Conservation (phyloP, 2,797 vertebrate species). For the Lemur catta region DNA sequence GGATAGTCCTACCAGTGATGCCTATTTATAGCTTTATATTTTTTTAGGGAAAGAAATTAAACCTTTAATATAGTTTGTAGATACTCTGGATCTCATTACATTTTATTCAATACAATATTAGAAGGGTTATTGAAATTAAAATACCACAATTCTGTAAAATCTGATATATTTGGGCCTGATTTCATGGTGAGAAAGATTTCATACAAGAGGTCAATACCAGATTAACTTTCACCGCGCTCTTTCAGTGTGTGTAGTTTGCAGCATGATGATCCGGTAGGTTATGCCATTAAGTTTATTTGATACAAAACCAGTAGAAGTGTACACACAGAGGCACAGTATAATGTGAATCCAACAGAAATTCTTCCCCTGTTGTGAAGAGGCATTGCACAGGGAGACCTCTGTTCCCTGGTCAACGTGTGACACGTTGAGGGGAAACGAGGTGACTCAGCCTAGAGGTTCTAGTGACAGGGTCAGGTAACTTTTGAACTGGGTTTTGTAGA, state of each 20-base stretch:
- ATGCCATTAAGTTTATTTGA: fast-evolving
- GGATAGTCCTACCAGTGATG: fast-evolving
- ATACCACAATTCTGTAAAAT: neutral
- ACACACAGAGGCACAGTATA: fast-evolving
- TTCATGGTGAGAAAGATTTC: neutral
- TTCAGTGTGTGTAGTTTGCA: fast-evolving
- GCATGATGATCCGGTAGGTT: fast-evolving
- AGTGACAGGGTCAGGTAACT: neutral
- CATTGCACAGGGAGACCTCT: fast-evolving
- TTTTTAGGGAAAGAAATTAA: neutral
- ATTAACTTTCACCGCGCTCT: neutral
- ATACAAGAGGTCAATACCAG: fast-evolving
- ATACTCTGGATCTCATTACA: too few relatives aligned
- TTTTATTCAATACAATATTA: neutral
- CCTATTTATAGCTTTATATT: neutral
- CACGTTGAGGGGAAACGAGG: neutral
- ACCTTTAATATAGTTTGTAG: neutral
- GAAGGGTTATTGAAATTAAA: neutral
- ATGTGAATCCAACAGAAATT: neutral
- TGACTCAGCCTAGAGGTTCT: neutral
- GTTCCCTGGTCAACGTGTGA: fast-evolving
- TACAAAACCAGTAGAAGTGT: fast-evolving
- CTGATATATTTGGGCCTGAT: neutral
- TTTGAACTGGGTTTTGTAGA: neutral
- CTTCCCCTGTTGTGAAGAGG: neutral